Percentiles rank a stretch among this genome's conserved stretches.
Conservation (phyloP, 2,113 vertebrate species). For the Cynoglossus semilaevis region DNA sequence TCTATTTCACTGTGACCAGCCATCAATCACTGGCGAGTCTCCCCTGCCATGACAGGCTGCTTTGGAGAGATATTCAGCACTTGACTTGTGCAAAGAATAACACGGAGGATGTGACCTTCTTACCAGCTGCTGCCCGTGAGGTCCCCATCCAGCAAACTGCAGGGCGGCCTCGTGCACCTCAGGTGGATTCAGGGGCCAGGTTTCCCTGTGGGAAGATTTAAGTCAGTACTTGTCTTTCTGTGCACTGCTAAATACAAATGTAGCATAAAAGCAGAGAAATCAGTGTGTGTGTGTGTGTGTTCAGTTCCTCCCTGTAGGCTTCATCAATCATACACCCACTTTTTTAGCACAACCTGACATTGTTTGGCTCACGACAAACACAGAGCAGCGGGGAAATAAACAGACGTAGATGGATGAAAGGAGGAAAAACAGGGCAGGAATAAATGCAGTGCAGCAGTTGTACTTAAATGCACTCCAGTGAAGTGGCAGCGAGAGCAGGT, state of each 20-base stretch:
- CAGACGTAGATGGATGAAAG: slow-evolving; percentile 54
- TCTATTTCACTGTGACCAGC: slow-evolving; percentile 18
- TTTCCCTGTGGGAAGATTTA: slow-evolving; percentile 79
- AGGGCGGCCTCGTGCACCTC: slow-evolving; percentile 88
- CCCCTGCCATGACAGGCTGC: not conserved
- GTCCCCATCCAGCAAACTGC: slow-evolving; percentile 96
- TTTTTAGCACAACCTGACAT: slow-evolving; percentile 46
- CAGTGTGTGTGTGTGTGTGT: not conserved
- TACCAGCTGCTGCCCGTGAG: slow-evolving; percentile 94
- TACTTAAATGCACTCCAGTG: slow-evolving; percentile 29
- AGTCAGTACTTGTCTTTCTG: not conserved
- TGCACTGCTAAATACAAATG: slow-evolving; percentile 11
- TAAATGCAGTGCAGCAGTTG: slow-evolving; percentile 3
- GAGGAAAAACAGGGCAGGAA: slow-evolving; percentile 36
- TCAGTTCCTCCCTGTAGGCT: slow-evolving; percentile 19
- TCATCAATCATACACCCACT: slow-evolving; percentile 54
- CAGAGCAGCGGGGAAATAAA: slow-evolving; percentile 42
- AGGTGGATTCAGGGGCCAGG: slow-evolving; percentile 86
- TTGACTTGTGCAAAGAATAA: slow-evolving; percentile 12
- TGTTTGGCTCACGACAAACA: slow-evolving; percentile 29
- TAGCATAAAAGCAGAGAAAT: slow-evolving; percentile 16
- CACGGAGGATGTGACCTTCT: slow-evolving; percentile 59
- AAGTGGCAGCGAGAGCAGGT: slow-evolving; percentile 21
- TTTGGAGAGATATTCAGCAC: slow-evolving; percentile 14
- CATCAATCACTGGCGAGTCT: slow-evolving; percentile 14